Base-by-base conservation (phyloP, 2,113 vertebrate species). In the Abramis brama region DNA sequence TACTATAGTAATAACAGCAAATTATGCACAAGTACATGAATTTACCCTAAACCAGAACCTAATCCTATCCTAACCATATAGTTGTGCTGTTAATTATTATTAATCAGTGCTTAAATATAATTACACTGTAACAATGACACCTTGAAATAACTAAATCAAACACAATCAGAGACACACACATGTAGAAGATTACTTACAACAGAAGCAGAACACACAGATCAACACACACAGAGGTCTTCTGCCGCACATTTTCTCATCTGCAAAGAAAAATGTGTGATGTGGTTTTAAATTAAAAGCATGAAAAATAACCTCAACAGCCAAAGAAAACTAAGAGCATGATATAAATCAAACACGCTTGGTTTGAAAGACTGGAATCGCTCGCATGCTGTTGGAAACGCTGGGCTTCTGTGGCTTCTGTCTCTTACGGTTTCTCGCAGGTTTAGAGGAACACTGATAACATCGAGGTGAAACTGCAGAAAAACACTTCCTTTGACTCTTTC, bases 401-500 rank as follows among this genome's bases (percentile, higher is more conserved):
- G 50, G 50, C 13, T 52, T 13, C 52, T 57, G 66, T 68, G 64
- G 64, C 4, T 68, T 36, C 7, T 0, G 17, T 70, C 45, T n/a
- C 5, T 73, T 1, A n/a, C 5, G 0, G n/a, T 78, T 78, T 79
- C 52, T 59, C 30, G 5, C 47, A 55, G 27, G 55, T 39, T 70
- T 11, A 70, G 68, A 43, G 39, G 76, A 59, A 79, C 21, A 60
- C 33, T 7, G 77, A 79, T 79, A 79, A 79, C 55, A 79, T 79
- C 77, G 39, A 36, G 1, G 19, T 71, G 68, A 71, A 11, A 10
- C 19, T 19, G 68, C 68, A 79, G 55, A 79, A 33, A n/a, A 59
- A 60, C 77, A 79, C 77, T 60, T 79, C 77, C 77, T 79, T 79
- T n/a, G 23, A 60, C 55, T 60, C 7, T 43, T 79, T 59, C 30